Evolutionary conservation across 2,797 vertebrate species (phyloP), one percentile per base, ranked within the genome.

Genomic region (Lerista edwardsae): DNA sequence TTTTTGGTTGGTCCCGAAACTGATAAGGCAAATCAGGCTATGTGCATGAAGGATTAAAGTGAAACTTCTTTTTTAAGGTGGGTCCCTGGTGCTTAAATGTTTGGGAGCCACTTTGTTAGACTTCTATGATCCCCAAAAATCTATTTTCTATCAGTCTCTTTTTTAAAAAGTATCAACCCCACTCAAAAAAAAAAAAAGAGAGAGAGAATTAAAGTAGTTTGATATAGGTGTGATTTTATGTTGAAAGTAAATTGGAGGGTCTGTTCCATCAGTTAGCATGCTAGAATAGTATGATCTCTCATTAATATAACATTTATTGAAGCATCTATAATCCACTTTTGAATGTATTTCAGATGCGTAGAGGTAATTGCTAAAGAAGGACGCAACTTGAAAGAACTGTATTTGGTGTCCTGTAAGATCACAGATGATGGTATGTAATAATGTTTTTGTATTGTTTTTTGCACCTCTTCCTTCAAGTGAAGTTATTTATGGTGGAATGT

Each of bases 331-430:
- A 77, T 90, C 73, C 64, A 91, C 15, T 80, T 84, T 12, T 92
- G 1, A 93, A 21, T 95, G 55, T 96, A 74, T 95, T 95, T 86
- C 95, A 99, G 98, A 93, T 99, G 98, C 95, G 98, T 99, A 94
- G 98, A 99, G 95, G 98, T 99, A 94, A 99, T 99, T 81, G 98
- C 98, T 93, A 99, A 98, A 96, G 98, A 99, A 95, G 98, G 98
- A 59, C 96, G 95, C 83, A 98, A 97, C 88, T 96, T 99, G 90
- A 99, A 98, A 95, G 98, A 99, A 94, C 97, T 99, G 55, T 99
- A 99, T 91, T 96, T 99, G 80, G 98, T 99, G 88, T 99, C 98
- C 86, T 99, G 98, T 96, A 99, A 99, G 96, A 99, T 99, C 96
- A 99, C 98, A 75, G 98, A 99, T 94, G 97, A 98, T 91, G 98